Evolutionary conservation across 2,797 vertebrate species (phyloP).

Genomic region (Limnodromus scolopaceus): DNA sequence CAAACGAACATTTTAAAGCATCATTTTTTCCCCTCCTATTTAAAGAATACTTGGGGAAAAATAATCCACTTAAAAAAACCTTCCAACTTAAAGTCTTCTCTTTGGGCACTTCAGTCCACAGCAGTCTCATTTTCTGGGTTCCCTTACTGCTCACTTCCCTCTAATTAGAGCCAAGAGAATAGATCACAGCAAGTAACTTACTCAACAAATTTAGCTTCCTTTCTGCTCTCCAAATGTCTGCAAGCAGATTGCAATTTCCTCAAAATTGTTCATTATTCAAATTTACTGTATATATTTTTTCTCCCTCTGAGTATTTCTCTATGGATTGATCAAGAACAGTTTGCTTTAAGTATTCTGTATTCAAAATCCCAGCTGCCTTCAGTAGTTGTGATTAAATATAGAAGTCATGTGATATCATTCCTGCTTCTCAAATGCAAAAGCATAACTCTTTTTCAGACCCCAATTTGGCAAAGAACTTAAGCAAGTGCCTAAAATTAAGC

Average conservation of each 20-base stretch:
- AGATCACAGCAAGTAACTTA: conserved; percentile 71
- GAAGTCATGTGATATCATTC: conserved; percentile 60
- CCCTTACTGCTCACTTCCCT: conserved; percentile 54
- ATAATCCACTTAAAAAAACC: not conserved
- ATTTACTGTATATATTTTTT: conserved; percentile 74
- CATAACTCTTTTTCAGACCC: conserved; percentile 58
- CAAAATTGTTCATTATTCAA: conserved; percentile 75
- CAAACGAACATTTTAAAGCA: not conserved
- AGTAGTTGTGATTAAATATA: conserved; percentile 74
- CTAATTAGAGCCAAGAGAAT: conserved; percentile 74
- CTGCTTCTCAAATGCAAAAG: conserved; percentile 61
- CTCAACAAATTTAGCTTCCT: conserved; percentile 71
- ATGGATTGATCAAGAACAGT: conserved; percentile 72
- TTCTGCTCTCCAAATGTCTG: conserved; percentile 72
- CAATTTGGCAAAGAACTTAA: conserved; percentile 66
- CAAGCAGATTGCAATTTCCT: conserved; percentile 75
- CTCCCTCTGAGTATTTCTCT: conserved; percentile 67
- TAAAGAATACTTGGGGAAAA: conserved; percentile 11
- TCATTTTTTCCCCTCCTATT: not conserved
- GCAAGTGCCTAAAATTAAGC: conserved; percentile 66
- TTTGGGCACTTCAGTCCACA: conserved; percentile 59
- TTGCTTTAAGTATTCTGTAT: conserved; percentile 71
- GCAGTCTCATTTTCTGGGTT: conserved; percentile 62
- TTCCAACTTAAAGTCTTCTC: conserved; percentile 41
- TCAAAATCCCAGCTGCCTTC: conserved; percentile 72